These are phyloP conservation scores for Scaptomyza cyrtandrae DNA, from an alignment of 2,888 invertebrate species.

Conservation along the genomic window DNA sequence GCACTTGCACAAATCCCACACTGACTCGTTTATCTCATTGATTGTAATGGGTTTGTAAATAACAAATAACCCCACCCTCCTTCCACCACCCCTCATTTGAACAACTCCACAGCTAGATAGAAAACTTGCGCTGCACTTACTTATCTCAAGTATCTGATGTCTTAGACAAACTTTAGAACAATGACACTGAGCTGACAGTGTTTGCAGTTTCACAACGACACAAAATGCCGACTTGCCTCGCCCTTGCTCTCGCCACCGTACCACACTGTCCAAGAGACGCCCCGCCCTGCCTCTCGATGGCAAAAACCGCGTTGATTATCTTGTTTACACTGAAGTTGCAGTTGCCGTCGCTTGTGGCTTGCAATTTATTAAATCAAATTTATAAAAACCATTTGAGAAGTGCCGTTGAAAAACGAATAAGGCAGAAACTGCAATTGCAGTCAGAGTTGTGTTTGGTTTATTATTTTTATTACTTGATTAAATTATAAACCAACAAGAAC, in stretches of 20 bases:
- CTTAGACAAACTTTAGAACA: constrained; percentile 74
- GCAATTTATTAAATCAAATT: constrained; percentile 75
- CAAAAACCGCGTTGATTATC: constrained; percentile 66
- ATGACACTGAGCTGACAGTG: constrained; percentile 52
- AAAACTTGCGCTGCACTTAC: constrained; percentile 37
- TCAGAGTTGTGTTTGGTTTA: constrained; percentile 44
- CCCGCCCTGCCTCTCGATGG: constrained; percentile 17
- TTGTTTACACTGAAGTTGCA: constrained; percentile 72
- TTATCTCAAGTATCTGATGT: constrained; percentile 61
- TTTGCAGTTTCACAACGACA: constrained; percentile 4
- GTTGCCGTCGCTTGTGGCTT: constrained; percentile 35
- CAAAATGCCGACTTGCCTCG: not conserved
- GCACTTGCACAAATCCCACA: constrained; percentile 11
- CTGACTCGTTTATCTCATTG: constrained; percentile 28
- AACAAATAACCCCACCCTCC: constrained; percentile 12
- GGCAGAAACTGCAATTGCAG: constrained; percentile 34
- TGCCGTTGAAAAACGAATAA: constrained; percentile 25
- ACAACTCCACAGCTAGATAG: not conserved
- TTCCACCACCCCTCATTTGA: not conserved
- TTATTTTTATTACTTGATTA: constrained; percentile 70
- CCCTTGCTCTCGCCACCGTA: constrained; percentile 2
- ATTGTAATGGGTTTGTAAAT: constrained; percentile 41
- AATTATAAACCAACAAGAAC: constrained; percentile 57
- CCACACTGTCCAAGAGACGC: constrained; percentile 39
- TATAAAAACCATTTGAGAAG: constrained; percentile 61